Evolutionary conservation across 1,140 invertebrate species (phyloP), one percentile per base, ranked within the genome.

Genomic region (Pristionchus pacificus): DNA sequence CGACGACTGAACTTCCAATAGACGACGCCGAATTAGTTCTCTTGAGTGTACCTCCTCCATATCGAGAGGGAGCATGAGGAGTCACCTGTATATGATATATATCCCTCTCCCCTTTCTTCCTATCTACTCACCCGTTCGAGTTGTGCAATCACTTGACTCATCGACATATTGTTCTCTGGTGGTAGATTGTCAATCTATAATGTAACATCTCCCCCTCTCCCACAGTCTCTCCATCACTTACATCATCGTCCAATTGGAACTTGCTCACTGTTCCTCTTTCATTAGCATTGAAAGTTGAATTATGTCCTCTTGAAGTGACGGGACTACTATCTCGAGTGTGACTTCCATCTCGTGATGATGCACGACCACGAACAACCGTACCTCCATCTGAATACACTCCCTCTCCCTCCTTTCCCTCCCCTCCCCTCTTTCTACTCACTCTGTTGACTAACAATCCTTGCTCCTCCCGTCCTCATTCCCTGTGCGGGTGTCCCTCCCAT

Each of bases 401-500:
- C 6, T 49, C 19, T 49, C 38, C 38, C 6, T 49, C 10, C 30
- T 13, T n/a, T 24, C 71, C 19, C 64, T 65, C 19, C 30, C 32
- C 28, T 33, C 19, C 69, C 24, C 13, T 27, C 15, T 70, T 24
- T 57, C 38, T n/a, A 49, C 38, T 49, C 19, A 49, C 38, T 49
- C 19, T 49, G 38, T 28, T 33, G 25, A 38, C 49, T 68, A 13
- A 77, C 75, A 60, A 74, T 70, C 25, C 60, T 70, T 1, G 75
- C 19, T 65, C 74, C 66, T 60, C 65, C 74, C n/a, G 66, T 33
- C 25, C 49, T 15, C 15, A 74, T 2, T 29, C 62, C 32, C 19
- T 6, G n/a, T 59, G 30, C 31, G 2, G 65, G 61, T 60, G 27
- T 69, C n/a, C 49, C 69, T 38, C 87, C 85, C 25, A 87, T 80